Base-by-base conservation (phyloP, 2,888 invertebrate species). In the Brenthis hecate region DNA sequence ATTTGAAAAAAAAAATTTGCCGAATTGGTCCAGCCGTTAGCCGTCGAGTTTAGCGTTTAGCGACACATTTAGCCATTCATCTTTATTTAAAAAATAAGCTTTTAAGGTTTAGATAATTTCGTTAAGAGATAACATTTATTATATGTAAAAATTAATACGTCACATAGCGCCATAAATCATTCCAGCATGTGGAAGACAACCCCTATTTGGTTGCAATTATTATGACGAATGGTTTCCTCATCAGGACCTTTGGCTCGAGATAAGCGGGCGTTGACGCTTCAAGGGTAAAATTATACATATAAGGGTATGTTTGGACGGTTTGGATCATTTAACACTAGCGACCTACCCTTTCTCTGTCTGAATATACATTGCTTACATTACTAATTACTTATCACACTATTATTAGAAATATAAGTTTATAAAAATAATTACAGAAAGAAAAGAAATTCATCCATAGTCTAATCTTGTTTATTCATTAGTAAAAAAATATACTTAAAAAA, bases 201-300 rank as follows among this genome's bases (percentile, higher is more conserved):
- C 56, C 13, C 16, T 23, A 50, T 48, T 58, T 53, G 48, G 51
- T 58, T 65, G 61, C 67, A 70, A 63, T 70, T 61, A 72, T 65
- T 63, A 62, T 65, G 70, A 72, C 66, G 57, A 50, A 62, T 67
- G 62, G 67, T 65, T 72, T 72, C 72, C 72, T 70, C 53, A 60
- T 53, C 66, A 65, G 61, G 63, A 60, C 69, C 71, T 71, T 60
- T 69, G 64, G 63, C 68, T 62, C 47, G 65, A 65, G 72, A 72
- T 72, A 70, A 72, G 61, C 66, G 72, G 66, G 50, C 70, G 64
- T 66, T 72, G 70, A 66, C 70, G 63, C 65, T 56, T 65, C 66
- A 70, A 72, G 70, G 72, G 67, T 71, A 69, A 71, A n/a, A 53
- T 56, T 65, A 64, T 69, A 70, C 36, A 11, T 19, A 47, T 11